Conservation (phyloP, 2,797 vertebrate genomes). For the Poecilia velifera region DNA sequence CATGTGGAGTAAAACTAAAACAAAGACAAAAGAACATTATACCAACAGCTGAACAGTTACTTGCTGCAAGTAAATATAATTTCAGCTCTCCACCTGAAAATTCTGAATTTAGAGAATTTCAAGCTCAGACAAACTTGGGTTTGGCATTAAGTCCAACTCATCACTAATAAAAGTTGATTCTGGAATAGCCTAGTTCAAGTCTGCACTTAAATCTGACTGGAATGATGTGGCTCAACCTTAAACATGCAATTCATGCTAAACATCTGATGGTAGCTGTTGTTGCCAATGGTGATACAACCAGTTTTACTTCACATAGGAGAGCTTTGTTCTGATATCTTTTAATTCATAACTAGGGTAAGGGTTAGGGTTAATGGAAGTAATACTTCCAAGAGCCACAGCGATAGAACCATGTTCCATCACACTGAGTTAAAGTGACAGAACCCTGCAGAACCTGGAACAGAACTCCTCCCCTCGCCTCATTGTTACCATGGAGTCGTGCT, state of each 20-base stretch:
- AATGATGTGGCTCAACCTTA: not conserved
- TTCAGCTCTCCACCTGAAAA: not conserved
- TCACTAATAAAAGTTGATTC: not conserved
- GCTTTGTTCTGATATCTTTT: no score
- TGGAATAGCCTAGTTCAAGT: not conserved
- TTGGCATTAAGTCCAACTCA: not conserved
- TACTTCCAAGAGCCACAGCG: not conserved
- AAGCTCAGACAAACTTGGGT: not conserved
- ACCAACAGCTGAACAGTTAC: not conserved
- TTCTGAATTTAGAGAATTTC: not conserved
- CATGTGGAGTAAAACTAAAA: not conserved
- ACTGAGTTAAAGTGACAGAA: not conserved
- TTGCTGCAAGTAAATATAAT: not conserved
- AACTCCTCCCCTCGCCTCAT: not conserved
- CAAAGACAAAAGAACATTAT: not conserved
- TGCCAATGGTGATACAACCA: no score
- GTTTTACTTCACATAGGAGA: no score
- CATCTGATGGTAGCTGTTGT: not conserved
- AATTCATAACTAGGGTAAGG: no score
- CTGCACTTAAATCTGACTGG: not conserved
- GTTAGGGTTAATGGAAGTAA: not conserved
- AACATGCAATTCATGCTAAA: not conserved
- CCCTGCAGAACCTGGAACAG: not conserved
- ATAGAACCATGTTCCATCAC: not conserved
- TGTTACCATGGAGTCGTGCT: not conserved